phyloP scores from a whole-genome alignment of 2,888 invertebrate genomes.

The Rhorus exstirpatorius region DNA sequence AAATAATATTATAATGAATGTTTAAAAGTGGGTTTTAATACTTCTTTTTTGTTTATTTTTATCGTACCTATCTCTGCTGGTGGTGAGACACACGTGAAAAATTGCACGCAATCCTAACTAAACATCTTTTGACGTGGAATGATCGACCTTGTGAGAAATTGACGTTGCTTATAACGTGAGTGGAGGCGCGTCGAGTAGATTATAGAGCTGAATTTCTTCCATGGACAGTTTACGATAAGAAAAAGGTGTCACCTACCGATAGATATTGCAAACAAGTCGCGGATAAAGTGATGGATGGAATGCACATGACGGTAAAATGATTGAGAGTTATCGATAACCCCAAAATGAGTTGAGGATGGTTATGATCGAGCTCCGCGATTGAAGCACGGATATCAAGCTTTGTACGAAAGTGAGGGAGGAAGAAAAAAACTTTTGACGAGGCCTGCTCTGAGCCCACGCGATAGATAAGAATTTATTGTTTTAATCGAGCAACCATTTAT shows the following conservation, averaged over 20 bases:
- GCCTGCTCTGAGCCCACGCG: too few species aligned
- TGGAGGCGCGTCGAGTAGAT: slow-evolving; percentile 3
- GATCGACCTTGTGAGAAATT: not conserved
- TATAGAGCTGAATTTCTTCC: not conserved
- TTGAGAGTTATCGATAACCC: slow-evolving; percentile 64
- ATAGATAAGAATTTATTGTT: too few species aligned
- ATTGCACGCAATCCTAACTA: slow-evolving; percentile 14
- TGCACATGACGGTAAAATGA: slow-evolving; percentile 45
- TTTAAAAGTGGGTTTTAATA: too few species aligned
- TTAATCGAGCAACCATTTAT: too few species aligned
- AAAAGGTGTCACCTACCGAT: slow-evolving; percentile 30
- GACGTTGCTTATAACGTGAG: not conserved
- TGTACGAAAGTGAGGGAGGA: too few species aligned
- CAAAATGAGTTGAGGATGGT: not conserved
- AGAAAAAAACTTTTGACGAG: too few species aligned
- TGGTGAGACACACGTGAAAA: too few species aligned
- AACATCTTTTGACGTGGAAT: slow-evolving; percentile 1
- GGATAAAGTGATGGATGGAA: slow-evolving; percentile 61
- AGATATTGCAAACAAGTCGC: slow-evolving; percentile 34
- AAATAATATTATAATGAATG: too few species aligned
- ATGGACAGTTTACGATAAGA: slow-evolving; percentile 1
- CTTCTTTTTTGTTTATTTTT: too few species aligned
- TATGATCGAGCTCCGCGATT: too few species aligned
- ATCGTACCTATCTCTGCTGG: too few species aligned
- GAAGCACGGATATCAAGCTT: too few species aligned